Conservation (phyloP, 2,888 invertebrate genomes). For the Stomorhina lunata region DNA sequence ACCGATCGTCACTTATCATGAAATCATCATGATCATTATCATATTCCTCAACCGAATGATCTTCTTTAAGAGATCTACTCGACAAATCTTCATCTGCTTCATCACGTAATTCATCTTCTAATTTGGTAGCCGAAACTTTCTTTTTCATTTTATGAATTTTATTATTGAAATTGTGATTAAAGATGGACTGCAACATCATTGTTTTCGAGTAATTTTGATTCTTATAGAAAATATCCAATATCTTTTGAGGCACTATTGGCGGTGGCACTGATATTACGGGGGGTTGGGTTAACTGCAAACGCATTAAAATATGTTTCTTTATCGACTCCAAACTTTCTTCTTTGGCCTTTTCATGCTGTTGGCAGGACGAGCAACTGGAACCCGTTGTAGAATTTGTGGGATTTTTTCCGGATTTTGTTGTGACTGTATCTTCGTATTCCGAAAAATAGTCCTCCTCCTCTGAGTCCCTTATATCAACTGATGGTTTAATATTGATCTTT, state of each 20-base stretch:
- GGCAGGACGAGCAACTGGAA: conserved; percentile 81
- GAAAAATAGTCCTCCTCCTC: conserved; percentile 46
- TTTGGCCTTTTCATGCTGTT: conserved; percentile 82
- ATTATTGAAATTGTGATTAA: not conserved
- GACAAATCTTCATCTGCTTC: not conserved
- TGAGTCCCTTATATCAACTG: too few species aligned
- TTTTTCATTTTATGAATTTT: not conserved
- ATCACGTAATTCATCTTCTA: not conserved
- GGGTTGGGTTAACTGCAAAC: conserved; percentile 83
- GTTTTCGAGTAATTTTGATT: conserved; percentile 70
- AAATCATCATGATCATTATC: conserved; percentile 9
- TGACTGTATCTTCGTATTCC: conserved; percentile 20
- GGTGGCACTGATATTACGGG: conserved; percentile 84
- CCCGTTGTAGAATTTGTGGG: not conserved
- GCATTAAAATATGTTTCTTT: conserved; percentile 84
- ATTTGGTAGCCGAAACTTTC: not conserved
- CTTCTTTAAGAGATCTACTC: not conserved
- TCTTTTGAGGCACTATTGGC: conserved; percentile 82
- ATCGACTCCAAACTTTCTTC: conserved; percentile 84
- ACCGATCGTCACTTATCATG: conserved; percentile 36
- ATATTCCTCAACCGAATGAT: not conserved
- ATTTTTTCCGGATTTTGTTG: not conserved
- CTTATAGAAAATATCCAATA: conserved; percentile 80
- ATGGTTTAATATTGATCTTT: too few species aligned
- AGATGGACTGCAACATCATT: not conserved